A percentile compares a stretch with the other conserved stretches of the same genome.
Conservation (phyloP, 1,140 invertebrate genomes). For the Hyposmocoma kahamanoa region DNA sequence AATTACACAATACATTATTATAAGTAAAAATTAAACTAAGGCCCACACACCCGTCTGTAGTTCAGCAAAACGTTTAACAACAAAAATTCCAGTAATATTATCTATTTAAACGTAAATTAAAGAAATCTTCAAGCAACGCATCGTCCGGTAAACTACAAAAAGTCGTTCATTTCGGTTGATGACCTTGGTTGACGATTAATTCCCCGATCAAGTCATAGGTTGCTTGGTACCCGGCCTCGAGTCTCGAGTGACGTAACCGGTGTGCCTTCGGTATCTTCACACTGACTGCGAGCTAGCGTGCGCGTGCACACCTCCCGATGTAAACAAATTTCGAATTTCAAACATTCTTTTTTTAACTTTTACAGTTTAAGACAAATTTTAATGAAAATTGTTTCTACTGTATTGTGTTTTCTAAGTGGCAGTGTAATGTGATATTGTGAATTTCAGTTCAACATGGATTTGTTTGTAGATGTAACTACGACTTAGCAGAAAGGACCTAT, state of each 20-base stretch:
- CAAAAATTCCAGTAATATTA: no score
- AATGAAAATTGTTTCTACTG: not conserved
- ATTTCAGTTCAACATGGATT: no score
- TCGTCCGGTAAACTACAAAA: not conserved
- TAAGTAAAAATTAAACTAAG: no score
- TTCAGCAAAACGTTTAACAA: no score
- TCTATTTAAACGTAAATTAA: no score
- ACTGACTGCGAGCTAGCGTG: constrained; percentile 20
- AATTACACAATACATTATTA: no score
- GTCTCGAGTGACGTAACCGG: constrained; percentile 27
- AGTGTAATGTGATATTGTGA: no score
- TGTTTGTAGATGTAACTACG: no score
- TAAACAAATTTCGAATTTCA: constrained; percentile 11
- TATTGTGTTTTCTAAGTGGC: constrained; percentile 3
- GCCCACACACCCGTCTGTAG: no score
- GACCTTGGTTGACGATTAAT: constrained; percentile 32
- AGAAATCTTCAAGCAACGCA: no score
- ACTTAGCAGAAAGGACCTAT: no score
- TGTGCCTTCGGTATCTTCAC: constrained; percentile 20
- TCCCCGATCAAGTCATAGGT: constrained; percentile 24
- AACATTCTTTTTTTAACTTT: constrained; percentile 7
- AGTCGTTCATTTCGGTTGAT: not conserved
- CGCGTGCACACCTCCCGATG: constrained; percentile 18
- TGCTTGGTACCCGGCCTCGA: constrained; percentile 28
- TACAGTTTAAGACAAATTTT: not conserved